Evolutionary conservation across 2,888 invertebrate species (phyloP), one percentile per base, ranked within the genome.

Genomic region (Pristionchus entomophagus): DNA sequence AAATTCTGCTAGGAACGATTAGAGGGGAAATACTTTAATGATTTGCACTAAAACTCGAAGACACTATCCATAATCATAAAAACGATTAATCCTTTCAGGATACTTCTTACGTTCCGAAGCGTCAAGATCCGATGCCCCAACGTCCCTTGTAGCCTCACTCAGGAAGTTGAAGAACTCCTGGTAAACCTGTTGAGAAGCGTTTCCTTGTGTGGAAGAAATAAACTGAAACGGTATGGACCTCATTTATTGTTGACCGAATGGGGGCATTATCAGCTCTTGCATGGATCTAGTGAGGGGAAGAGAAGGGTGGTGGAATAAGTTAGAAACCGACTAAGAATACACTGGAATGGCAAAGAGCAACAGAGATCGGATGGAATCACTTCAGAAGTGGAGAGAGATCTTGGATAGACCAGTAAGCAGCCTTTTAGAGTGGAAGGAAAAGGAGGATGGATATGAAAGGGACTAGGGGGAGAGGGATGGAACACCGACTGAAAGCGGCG

Each of bases 121-220:
- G 90, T 35, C 86, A 88, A 73, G 90, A 90, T 84, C 89, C 90
- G 19, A 86, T 90, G 14, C 90, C 90, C 4, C 89, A 90, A 53
- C 88, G 89, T 45, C 90, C 90, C 14, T 83, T 90, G 45, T 90
- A 87, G 62, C 62, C 62, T 32, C 32, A 6, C 45, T 45, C 14
- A 14, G 45, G 8, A 14, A 22, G 19, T 22, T 59, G 59, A 59
- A 59, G 6, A 59, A 26, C 5, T 26, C 6, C 19, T 59, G 22
- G 8, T 8, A 22, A 22, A 22, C 22, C 22, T 59, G 22, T 59
- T 26, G n/a, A n/a, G n/a, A n/a, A n/a, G n/a, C n/a, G n/a, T n/a
- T n/a, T 45, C 45, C 6, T 45, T 45, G 8, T 10, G 14, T 10
- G 45, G 45, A 45, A 45, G 45, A 45, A 45, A 45, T 45, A 14